Conservation (phyloP, 2,797 vertebrate species). For the Phrynocephalus forsythii region DNA sequence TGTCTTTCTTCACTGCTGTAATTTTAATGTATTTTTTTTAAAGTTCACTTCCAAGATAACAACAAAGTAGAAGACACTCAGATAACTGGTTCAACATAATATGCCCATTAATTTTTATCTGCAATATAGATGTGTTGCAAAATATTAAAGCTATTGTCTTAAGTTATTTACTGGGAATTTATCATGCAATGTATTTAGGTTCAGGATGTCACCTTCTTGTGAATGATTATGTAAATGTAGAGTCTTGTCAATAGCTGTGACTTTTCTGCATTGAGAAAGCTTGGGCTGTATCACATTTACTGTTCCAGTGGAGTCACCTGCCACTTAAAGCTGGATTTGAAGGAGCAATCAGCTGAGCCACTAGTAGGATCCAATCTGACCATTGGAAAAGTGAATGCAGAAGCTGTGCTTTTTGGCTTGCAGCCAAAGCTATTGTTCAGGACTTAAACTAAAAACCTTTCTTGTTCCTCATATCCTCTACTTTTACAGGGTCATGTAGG, state of each 20-base stretch:
- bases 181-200: neutral
- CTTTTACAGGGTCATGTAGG: conserved; percentile 86
- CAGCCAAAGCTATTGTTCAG: conserved; percentile 77
- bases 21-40: conserved; percentile 26
- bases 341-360: conserved; percentile 73
- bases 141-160: conserved; percentile 41
- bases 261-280: conserved; percentile 53
- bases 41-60: conserved; percentile 43
- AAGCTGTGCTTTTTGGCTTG: conserved; percentile 70
- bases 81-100: conserved; percentile 67
- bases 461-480: conserved; percentile 74
- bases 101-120: conserved; percentile 75
- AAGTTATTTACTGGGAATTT: neutral
- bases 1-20: neutral
- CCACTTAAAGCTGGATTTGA: conserved; percentile 71
- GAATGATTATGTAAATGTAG: conserved; percentile 34
- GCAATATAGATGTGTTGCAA: conserved; percentile 69
- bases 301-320: conserved; percentile 68
- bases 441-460: conserved; percentile 77
- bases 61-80: conserved; percentile 14
- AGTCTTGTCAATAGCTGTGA: conserved; percentile 53
- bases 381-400: conserved; percentile 76
- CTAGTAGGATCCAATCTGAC: conserved; percentile 72
- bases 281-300: conserved; percentile 78
- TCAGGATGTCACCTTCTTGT: conserved; percentile 36